These are phyloP conservation scores for Xenentodon cancila DNA, from an alignment of 2,797 vertebrate genomes.

Conservation along the genomic window DNA sequence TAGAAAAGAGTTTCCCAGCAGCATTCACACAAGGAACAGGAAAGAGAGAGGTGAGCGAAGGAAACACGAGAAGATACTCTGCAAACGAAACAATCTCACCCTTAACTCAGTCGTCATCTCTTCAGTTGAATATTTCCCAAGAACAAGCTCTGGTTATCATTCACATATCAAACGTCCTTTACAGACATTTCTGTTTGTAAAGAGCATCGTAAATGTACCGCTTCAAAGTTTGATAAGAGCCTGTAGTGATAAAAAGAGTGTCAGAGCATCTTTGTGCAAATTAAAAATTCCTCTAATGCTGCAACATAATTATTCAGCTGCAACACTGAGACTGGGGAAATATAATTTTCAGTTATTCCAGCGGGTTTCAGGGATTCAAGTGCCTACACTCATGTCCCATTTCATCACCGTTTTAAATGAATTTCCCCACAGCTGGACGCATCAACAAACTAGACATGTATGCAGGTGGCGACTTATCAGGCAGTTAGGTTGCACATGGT, in stretches of 20 bases:
- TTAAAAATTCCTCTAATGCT: constrained; percentile 52
- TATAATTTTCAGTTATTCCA: constrained; percentile 23
- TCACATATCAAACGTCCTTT: constrained; percentile 20
- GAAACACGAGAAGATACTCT: not conserved
- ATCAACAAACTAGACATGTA: not conserved
- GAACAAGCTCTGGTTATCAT: constrained; percentile 6
- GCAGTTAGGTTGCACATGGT: not conserved
- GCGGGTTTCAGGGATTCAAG: constrained; percentile 33
- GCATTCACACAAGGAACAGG: constrained; percentile 1
- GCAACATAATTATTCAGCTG: constrained; percentile 38
- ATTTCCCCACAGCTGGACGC: constrained; percentile 22
- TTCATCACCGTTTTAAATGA: constrained; percentile 27
- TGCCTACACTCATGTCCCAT: not conserved
- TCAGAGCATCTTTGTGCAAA: constrained; percentile 37
- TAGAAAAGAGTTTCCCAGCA: constrained; percentile 4
- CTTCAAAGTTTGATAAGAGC: constrained; percentile 33
- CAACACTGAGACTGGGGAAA: constrained; percentile 25
- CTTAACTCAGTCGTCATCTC: too few species aligned
- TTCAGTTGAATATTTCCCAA: constrained; percentile 8
- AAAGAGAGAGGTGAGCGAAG: constrained; percentile 25
- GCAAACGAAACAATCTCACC: too few species aligned
- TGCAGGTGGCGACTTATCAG: not conserved
- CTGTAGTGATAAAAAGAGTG: constrained; percentile 30
- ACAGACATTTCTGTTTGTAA: constrained; percentile 34
- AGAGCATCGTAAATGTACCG: constrained; percentile 33